Evolutionary conservation across 2,113 vertebrate genomes (phyloP).

Genomic region (Panthera uncia): DNA sequence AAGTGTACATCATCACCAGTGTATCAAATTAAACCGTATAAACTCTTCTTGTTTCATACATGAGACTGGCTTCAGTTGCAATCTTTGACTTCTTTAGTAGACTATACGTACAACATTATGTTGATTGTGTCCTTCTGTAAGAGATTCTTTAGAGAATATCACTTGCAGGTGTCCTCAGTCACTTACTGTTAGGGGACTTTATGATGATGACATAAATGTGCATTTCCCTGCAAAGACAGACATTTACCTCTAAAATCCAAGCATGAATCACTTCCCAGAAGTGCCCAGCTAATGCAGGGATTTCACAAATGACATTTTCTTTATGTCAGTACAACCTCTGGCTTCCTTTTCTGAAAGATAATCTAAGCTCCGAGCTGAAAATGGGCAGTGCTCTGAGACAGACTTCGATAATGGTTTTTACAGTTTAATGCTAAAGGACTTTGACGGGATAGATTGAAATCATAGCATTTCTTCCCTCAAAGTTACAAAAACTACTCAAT

Average conservation of each 20-base stretch:
- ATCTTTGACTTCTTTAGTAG: slow-evolving; percentile 44
- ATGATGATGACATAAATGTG: slow-evolving; percentile 63
- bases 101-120: slow-evolving; percentile 4
- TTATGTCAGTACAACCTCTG: slow-evolving; percentile 47
- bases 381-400: slow-evolving; percentile 62
- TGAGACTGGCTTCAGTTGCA: neutral
- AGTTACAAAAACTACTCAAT: slow-evolving; percentile 39
- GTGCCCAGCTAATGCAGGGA: neutral
- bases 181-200: slow-evolving; percentile 53
- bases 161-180: slow-evolving; percentile 55
- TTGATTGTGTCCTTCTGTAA: slow-evolving; percentile 25
- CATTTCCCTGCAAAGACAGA: slow-evolving; percentile 41
- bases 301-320: slow-evolving; percentile 66
- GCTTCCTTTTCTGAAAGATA: slow-evolving; percentile 69
- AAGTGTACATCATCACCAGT: neutral
- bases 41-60: neutral
- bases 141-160: slow-evolving; percentile 52
- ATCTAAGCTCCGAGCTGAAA: slow-evolving; percentile 72
- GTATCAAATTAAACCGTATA: slow-evolving; percentile 8
- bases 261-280: slow-evolving; percentile 62
- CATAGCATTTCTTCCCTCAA: slow-evolving; percentile 33
- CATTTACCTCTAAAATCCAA: slow-evolving; percentile 60
- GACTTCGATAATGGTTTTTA: slow-evolving; percentile 72
- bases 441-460: slow-evolving; percentile 72
- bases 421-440: slow-evolving; percentile 64